A percentile compares a stretch with the other conserved stretches of the same genome.
phyloP scores from a whole-genome alignment of 2,888 invertebrate genomes.

The Coremacera marginata region DNA sequence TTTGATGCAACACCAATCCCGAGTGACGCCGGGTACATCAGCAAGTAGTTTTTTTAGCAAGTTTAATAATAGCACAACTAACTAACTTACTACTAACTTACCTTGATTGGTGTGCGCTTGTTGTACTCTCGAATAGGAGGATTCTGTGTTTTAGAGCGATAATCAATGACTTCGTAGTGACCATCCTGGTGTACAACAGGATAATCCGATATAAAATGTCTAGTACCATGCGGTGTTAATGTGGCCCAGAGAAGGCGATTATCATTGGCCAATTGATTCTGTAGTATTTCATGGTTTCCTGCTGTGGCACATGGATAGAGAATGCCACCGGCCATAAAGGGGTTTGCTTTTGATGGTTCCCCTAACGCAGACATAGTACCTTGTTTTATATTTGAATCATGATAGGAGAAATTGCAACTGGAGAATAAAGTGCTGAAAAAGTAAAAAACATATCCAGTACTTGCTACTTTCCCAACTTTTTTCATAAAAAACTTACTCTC shows the following conservation, averaged over 20 bases:
- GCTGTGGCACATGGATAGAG: constrained; percentile 72
- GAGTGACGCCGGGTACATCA: too few relatives aligned
- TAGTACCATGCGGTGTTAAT: constrained; percentile 83
- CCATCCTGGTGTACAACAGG: constrained; percentile 72
- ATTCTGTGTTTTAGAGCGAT: constrained; percentile 62
- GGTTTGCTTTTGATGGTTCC: constrained; percentile 70
- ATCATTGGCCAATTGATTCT: constrained; percentile 73
- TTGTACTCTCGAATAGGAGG: constrained; percentile 61
- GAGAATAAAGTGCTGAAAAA: constrained; percentile 51
- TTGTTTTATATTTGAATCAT: constrained; percentile 70
- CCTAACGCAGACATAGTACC: constrained; percentile 73
- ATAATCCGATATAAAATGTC: constrained; percentile 80
- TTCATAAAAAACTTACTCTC: constrained; percentile 75
- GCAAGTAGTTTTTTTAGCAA: too few relatives aligned
- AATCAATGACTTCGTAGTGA: constrained; percentile 80
- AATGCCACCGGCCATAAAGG: constrained; percentile 72
- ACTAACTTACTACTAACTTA: constrained; percentile 50
- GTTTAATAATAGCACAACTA: too few relatives aligned
- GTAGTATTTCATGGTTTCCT: constrained; percentile 70
- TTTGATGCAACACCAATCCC: too few relatives aligned
- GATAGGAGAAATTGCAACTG: constrained; percentile 66
- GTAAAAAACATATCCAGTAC: neutral
- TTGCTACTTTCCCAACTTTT: neutral
- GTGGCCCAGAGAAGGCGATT: constrained; percentile 86
- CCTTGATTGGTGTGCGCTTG: constrained; percentile 66